Evolutionary conservation across 2,888 invertebrate genomes (phyloP).

Genomic region (Atrina japonica): DNA sequence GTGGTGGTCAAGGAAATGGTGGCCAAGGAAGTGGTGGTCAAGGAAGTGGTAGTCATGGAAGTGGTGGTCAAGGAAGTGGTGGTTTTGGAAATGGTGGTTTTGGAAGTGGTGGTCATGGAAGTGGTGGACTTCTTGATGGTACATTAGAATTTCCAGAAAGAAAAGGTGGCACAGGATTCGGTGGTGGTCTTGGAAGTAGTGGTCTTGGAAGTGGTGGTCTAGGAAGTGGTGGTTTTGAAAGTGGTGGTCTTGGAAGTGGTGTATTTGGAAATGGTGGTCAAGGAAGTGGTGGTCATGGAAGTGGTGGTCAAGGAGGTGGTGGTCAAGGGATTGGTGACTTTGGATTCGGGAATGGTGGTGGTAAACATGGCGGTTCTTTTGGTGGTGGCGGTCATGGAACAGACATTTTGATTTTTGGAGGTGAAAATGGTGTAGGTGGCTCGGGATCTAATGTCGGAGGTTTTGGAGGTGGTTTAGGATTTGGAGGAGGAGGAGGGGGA

Average conservation of each 20-base stretch:
- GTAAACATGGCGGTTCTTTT: not conserved
- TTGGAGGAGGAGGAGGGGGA: too few species aligned
- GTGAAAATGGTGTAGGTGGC: not conserved
- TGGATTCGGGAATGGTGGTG: not conserved
- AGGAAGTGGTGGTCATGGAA: not conserved
- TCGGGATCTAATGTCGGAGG: not conserved
- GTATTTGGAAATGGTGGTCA: not conserved
- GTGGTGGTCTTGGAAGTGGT: not conserved
- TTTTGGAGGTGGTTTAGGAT: too few species aligned
- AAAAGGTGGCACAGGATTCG: not conserved
- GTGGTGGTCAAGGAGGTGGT: not conserved
- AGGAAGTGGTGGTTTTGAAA: not conserved
- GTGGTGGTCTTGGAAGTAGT: not conserved
- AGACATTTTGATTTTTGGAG: not conserved
- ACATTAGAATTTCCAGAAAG: too few species aligned
- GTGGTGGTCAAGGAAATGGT: too few species aligned
- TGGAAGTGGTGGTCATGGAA: not conserved
- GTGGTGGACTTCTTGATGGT: too few species aligned
- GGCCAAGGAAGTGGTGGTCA: not conserved
- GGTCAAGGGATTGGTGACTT: not conserved
- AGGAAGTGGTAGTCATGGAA: not conserved
- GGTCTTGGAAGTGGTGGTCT: conserved; percentile 1
- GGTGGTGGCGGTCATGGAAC: not conserved
- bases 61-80: not conserved
- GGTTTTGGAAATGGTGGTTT: not conserved